phyloP scores from a whole-genome alignment of 2,113 vertebrate species.

The Aptenodytes forsteri region DNA sequence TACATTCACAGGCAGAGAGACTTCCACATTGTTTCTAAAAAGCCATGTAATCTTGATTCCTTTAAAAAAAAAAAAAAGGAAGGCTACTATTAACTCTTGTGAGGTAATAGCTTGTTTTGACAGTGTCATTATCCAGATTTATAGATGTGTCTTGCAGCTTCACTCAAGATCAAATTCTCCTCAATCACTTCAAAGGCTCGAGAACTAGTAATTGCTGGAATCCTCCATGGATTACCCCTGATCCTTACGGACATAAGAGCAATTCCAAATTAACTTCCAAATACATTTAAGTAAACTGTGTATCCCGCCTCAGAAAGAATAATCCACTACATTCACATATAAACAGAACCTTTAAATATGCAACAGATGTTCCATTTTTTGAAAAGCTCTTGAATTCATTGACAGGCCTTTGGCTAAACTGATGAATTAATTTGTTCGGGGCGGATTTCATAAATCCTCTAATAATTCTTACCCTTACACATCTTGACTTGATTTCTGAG shows the following conservation, averaged over 20 bases:
- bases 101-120: neutral
- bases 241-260: conserved; percentile 41
- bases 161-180: conserved; percentile 24
- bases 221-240: neutral
- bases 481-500: conserved; percentile 81
- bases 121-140: conserved; percentile 25
- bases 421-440: conserved; percentile 81
- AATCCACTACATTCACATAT: conserved; percentile 66
- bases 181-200: conserved; percentile 1
- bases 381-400: conserved; percentile 76
- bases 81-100: neutral
- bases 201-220: conserved; percentile 11
- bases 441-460: conserved; percentile 78
- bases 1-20: conserved; percentile 63
- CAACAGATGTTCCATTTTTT: conserved; percentile 80
- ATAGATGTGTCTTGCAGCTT: neutral
- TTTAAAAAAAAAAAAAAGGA: too few species aligned
- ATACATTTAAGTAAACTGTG: conserved; percentile 57
- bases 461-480: conserved; percentile 80
- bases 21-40: too few species aligned
- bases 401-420: conserved; percentile 77
- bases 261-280: conserved; percentile 65
- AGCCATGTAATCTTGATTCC: too few species aligned
- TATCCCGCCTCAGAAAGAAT: conserved; percentile 55
- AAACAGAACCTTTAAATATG: conserved; percentile 74